Evolutionary conservation across 2,113 vertebrate species (phyloP), one percentile per base, ranked within the genome.

Genomic region (Argyrosomus japonicus): DNA sequence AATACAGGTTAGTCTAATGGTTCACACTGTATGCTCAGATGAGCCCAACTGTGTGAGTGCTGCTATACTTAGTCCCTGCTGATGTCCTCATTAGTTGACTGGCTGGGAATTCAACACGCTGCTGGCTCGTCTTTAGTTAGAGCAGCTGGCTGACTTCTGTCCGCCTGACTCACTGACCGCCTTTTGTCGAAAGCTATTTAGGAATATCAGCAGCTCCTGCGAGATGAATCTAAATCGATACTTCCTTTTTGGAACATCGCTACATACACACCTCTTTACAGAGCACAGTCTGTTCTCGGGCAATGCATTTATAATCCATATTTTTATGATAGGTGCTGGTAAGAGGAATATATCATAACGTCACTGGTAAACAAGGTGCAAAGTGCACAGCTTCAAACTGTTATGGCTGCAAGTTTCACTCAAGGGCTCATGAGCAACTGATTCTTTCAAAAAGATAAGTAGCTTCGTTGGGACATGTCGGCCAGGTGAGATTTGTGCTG

Each of bases 61-160:
- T 81, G 76, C 78, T 89, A 77, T 81, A 85, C 65, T 85, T 75
- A 83, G 81, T 68, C 21, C 32, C 18, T 1, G 51, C 53, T 65
- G 69, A 40, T 32, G 9, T 72, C 3, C 70, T 88, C 78, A 82
- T 89, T 77, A 85, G 72, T 0, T 13, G 71, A 5, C 54, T 19
- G 51, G 27, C 54, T 64, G 81, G 75, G 64, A 88, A 85, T 87
- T 57, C 23, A 75, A 51, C 75, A 63, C 6, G 1, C 43, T n/a
- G 58, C 68, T 78, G 76, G 19, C 61, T 77, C 29, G 2, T 76
- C 56, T 76, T 63, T 43, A 68, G 27, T 60, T 53, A 13, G 53
- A 84, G 53, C 27, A 36, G 29, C 54, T 81, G 53, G 47, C 69
- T 9, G 23, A 27, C 64, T 53, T 62, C 6, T 65, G 57, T 56